Base-by-base conservation (phyloP, 2,888 invertebrate species). In the Ametastegia equiseti region DNA sequence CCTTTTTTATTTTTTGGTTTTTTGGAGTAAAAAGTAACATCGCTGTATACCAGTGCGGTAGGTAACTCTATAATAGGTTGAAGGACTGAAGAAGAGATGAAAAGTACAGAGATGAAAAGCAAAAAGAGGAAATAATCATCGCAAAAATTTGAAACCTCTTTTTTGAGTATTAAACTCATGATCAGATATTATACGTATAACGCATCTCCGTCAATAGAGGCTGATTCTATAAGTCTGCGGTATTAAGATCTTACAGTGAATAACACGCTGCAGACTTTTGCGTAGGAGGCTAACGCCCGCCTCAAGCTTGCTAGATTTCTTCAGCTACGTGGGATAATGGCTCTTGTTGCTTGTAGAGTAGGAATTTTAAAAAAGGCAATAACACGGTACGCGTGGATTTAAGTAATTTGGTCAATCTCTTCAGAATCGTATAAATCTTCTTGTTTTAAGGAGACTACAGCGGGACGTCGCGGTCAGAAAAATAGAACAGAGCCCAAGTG, bases 171-270 rank as follows among this genome's bases (percentile, higher is more conserved):
- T 23, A 45, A 3, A 19, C 45, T 69, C 69, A 45, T 27, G 27
- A 45, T 13, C 47, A 47, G 47, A 45, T 50, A 54, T 23, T 1
- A 60, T 2, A 60, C 7, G 11, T 63, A 27, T 39, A 19, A 15
- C 6, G 19, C 33, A 19, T 19, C 54, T 54, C 19, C n/a, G 33
- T 54, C 33, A 36, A 75, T 54, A 45, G 54, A 75, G 36, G 23
- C 69, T 45, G 69, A 69, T 69, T 69, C n/a, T n/a, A 4, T 69
- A 65, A 71, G 9, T 19, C 50, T 1, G 23, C 45, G 19, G 75
- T 42, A 45, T 78, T 78, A 78, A 78, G 77, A 60, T 78, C 23
- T 78, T 60, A 27, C 63, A 27, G 57, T 23, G 60, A 78, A 78
- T 78, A 60, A 78, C 45, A 78, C 60, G 78, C 23, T 42, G 19